These are phyloP conservation scores for Cromileptes altivelis DNA, from an alignment of 2,113 vertebrate genomes.

Conservation along the genomic window DNA sequence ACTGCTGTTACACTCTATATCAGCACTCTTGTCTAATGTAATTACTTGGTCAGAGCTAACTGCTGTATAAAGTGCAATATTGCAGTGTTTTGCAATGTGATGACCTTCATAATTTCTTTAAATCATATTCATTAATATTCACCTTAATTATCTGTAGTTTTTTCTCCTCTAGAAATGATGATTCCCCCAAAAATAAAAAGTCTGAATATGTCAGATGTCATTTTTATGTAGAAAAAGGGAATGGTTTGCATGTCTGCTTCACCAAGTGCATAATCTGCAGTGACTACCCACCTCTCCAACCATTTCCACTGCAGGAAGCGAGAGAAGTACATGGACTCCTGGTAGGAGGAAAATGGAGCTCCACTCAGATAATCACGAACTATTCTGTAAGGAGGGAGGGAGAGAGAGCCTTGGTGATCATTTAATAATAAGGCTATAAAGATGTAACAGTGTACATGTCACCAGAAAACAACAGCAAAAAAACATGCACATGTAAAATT, in stretches of 20 bases:
- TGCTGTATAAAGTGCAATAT: too few relatives aligned
- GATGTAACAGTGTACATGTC: constrained; percentile 4
- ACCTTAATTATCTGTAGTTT: background rate
- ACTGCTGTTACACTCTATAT: too few relatives aligned
- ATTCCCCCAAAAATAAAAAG: background rate
- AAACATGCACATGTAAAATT: background rate
- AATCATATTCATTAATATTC: background rate
- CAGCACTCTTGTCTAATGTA: too few relatives aligned
- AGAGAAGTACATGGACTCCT: constrained; percentile 92
- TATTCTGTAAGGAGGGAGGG: constrained; percentile 80
- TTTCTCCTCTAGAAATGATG: background rate
- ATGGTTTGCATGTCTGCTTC: constrained; percentile 10
- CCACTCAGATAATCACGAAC: constrained; percentile 91
- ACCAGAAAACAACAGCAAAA: background rate
- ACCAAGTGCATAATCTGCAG: constrained; percentile 13
- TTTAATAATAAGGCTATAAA: constrained; percentile 34
- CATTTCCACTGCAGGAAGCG: constrained; percentile 97
- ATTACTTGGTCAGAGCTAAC: too few relatives aligned
- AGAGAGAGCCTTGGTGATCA: constrained; percentile 7
- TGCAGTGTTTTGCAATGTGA: too few relatives aligned
- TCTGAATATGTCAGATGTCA: background rate
- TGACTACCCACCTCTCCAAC: constrained; percentile 90
- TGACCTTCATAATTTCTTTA: background rate
- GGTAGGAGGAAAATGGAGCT: constrained; percentile 91
- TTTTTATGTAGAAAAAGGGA: background rate